Conservation (phyloP, 37 sponge, comb jelly and placozoan genomes). For the Axinella damicornis region DNA sequence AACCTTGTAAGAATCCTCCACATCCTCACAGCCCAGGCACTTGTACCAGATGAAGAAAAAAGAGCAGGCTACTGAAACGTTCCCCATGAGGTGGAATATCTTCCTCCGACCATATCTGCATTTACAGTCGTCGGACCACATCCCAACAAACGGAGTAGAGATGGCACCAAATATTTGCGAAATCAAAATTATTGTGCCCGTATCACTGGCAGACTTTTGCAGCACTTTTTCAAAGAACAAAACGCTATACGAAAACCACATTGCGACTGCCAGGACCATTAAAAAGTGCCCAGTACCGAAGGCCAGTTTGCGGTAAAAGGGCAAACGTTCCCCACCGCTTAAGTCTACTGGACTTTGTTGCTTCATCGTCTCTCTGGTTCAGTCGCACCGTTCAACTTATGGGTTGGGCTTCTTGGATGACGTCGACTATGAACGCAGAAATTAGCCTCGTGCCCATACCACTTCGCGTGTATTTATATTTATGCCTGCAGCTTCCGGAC, state of each 20-base stretch:
- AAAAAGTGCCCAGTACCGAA: conserved; percentile 88
- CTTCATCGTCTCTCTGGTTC: no score
- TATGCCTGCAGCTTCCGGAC: no score
- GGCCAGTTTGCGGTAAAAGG: no score
- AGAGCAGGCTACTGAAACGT: conserved; percentile 49
- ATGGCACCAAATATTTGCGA: conserved; percentile 89
- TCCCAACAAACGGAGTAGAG: conserved; percentile 81
- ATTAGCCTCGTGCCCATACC: no score
- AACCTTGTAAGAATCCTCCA: conserved; percentile 37
- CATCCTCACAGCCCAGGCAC: conserved; percentile 72
- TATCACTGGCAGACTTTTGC: conserved; percentile 38
- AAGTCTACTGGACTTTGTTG: no score
- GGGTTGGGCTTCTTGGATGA: no score
- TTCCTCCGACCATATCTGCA: conserved; percentile 76
- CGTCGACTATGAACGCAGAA: no score
- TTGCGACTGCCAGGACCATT: conserved; percentile 84
- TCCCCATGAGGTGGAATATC: conserved; percentile 88
- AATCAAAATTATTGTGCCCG: conserved; percentile 81
- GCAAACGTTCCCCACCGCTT: no score
- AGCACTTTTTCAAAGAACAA: conserved; percentile 81
- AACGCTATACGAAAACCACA: conserved; percentile 91
- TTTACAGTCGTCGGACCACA: conserved; percentile 66
- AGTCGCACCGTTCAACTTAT: no score
- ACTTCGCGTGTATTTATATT: no score
- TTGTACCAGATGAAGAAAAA: conserved; percentile 87